Evolutionary conservation across 2,113 vertebrate species (phyloP), one percentile per base, ranked within the genome.

Genomic region (Zingel zingel): DNA sequence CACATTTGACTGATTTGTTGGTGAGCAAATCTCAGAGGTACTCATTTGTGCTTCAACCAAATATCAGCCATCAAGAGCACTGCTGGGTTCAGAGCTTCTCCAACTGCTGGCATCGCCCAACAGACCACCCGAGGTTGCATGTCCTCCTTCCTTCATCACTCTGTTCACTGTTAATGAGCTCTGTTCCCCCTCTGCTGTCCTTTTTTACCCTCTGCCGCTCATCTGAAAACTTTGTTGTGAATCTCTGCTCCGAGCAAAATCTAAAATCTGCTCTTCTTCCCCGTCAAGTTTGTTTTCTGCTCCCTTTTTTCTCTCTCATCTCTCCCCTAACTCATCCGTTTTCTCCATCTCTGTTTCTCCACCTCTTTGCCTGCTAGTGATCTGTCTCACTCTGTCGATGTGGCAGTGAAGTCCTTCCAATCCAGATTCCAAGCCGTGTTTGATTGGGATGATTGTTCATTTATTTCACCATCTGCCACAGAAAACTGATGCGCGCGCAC

Each of bases 381-480:
- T 86, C 78, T 30, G 8, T 81, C 71, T 70, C 76, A 27, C 79
- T 84, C 79, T 58, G 78, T 70, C 45, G 25, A 69, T n/a, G 78
- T 85, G 68, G 64, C 79, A 33, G 36, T 83, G 79, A 76, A 89
- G 47, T 23, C 71, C 18, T 72, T 87, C 84, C 73, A 76, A 48
- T 74, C 72, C 82, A 86, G 80, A 80, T 65, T 85, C 73, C 4
- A 14, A 77, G 67, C 39, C 7, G 1, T 70, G 67, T 87, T 90
- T 91, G 89, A 90, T 80, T 54, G 73, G 75, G 79, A 88, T 82
- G 77, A 90, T 87, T 90, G 89, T 90, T 92, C 86, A 89, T 91
- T 93, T 89, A 90, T 86, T 89, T 86, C 75, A 73, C 89, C 90
- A 93, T 94, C 90, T 93, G 90, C 69, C 82, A 64, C 78, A 23